Evolutionary conservation across 2,888 invertebrate genomes (phyloP).

Genomic region (Cheilosia pagana): DNA sequence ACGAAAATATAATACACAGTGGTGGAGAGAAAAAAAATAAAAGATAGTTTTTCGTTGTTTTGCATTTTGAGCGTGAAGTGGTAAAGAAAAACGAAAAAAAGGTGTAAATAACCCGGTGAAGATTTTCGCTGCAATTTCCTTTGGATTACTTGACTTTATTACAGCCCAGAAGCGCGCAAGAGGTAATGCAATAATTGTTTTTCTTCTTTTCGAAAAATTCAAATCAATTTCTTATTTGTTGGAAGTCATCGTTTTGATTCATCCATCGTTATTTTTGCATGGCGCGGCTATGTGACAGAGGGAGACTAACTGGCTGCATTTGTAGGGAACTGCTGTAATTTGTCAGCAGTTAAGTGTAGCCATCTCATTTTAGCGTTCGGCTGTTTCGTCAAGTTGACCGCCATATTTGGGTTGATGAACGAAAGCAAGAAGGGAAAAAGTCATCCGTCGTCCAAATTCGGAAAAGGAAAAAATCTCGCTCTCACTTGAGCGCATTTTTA

Average conservation of each 20-base stretch:
- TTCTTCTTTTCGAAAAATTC: neutral
- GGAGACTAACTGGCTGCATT: constrained; percentile 34
- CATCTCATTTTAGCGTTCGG: constrained; percentile 24
- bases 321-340: constrained; percentile 53
- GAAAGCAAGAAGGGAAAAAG: constrained; percentile 77
- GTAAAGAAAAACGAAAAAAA: constrained; percentile 40
- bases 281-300: constrained; percentile 27
- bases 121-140: constrained; percentile 6
- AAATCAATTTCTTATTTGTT: constrained; percentile 13
- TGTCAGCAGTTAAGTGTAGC: constrained; percentile 41
- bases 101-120: constrained; percentile 59
- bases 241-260: neutral
- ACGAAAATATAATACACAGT: constrained; percentile 57
- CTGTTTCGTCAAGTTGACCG: constrained; percentile 73
- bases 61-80: constrained; percentile 57
- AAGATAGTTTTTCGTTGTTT: constrained; percentile 54
- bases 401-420: constrained; percentile 71
- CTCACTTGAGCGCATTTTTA: constrained; percentile 52
- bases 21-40: constrained; percentile 51
- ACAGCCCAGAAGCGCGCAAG: constrained; percentile 6
- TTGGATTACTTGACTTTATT: constrained; percentile 43
- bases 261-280: constrained; percentile 67
- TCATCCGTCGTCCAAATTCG: constrained; percentile 63
- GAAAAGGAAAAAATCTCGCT: constrained; percentile 63
- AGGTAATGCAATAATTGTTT: constrained; percentile 50